Base-by-base conservation (phyloP, 2,797 vertebrate genomes). In the Atherinosoma microstoma region DNA sequence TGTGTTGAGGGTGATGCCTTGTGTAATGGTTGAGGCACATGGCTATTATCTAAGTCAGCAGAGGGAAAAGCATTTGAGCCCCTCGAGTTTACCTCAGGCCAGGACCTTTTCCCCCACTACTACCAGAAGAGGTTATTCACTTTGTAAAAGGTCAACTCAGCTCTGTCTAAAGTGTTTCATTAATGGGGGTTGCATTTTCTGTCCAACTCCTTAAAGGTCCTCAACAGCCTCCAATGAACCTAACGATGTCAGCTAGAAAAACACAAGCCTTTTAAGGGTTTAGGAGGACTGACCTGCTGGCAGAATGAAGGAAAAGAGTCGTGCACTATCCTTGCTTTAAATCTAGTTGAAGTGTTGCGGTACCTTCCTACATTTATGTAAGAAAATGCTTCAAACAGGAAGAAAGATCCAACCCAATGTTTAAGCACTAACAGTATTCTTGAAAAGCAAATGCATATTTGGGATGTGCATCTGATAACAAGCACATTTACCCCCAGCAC, bases 141-240 rank as follows among this genome's bases (percentile, higher is more conserved):
- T 67, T 47, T 64, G 51, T 70, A 74, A 84, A 83, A 79, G 72
- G 76, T 79, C 75, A 72, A 61, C 69, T 80, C 67, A 54, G 51
- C 60, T 79, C 67, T 74, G 76, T 81, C 67, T 86, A 67, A 84
- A 87, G 79, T 76, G 71, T 22, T 82, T 72, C 75, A 71, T 79
- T 73, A 82, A 40, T 73, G 40, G 34, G 35, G 57, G 47, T 13
- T 64, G 70, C 54, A 35, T 76, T 71, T 80, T 85, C 58, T 53
- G 20, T 40, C 59, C n/a, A 32, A 40, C 34, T 75, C 45, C 56
- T 54, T 58, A 65, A 73, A 78, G 47, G 57, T 69, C 27, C 78
- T 79, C 72, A 59, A 6, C 30, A 2, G 12, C 60, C 54, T 22
- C 42, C 59, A 73, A 77, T 62, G 76, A 64, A 79, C 62, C 70